Evolutionary conservation across 1,140 invertebrate species (phyloP), one percentile per base, ranked within the genome.

Genomic region (Chlorops oryzae): DNA sequence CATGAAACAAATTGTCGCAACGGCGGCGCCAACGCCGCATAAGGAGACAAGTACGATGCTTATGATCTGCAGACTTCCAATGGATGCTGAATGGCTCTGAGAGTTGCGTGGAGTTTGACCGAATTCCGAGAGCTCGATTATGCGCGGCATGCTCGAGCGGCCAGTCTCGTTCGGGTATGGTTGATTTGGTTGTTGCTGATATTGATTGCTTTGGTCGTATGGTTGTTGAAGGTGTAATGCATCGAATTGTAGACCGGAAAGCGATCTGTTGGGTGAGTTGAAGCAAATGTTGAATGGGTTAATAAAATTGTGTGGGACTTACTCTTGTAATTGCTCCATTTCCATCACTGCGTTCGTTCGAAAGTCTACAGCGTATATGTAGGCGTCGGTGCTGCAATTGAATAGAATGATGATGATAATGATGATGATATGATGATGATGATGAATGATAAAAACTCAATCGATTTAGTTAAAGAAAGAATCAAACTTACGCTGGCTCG

Each of bases 281-380:
- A 22, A 20, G 10, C 21, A 24, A 50, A 51, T 13, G 17, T 20
- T 2, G 3, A 32, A 5, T 9, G 12, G 7, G 12, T 28, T 9
- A 32, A 15, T 23, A 12, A 6, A n/a, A 20, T 47, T 47, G 9
- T 1, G 24, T 38, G 28, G 28, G 24, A 68, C 77, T 81, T 76
- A 88, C 86, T 79, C 82, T 69, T 88, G 80, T 20, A 91, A 61
- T 1, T 81, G 79, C 41, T 87, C 85, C 77, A 85, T 88, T 62
- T 91, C 86, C 40, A 91, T 78, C 49, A 92, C 83, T 2, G 84
- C 77, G 63, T 92, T 90, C 1, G 86, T 81, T 45, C 83, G 71
- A 3, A 84, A 85, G 73, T 91, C 87, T 6, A 91, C 84, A 1
- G 85, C 88, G 61, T 92, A 91, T 27, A 91, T 75, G 54, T 88